Percentiles rank a stretch among this genome's conserved stretches.
Evolutionary conservation across 2,888 invertebrate species (phyloP).

Genomic region (Apoderus coryli): DNA sequence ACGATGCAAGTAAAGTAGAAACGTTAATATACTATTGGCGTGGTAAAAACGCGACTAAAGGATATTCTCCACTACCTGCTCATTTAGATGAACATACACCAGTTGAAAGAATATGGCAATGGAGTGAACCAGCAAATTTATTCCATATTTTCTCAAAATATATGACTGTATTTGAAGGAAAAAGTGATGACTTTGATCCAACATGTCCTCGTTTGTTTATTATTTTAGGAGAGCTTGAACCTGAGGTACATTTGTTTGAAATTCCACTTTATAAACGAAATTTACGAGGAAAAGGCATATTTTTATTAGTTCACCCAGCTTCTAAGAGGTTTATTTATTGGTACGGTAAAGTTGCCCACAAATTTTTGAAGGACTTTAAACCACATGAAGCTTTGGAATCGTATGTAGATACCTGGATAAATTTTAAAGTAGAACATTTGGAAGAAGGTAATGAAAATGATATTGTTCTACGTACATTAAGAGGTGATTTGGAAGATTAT

Average conservation of each 20-base stretch:
- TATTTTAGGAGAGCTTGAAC: slow-evolving; percentile 17
- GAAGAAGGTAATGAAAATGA: slow-evolving; percentile 16
- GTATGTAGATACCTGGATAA: slow-evolving; percentile 12
- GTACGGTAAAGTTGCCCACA: too few relatives aligned
- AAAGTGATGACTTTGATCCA: slow-evolving; percentile 13
- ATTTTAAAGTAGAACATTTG: slow-evolving; percentile 14
- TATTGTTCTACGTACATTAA: slow-evolving; percentile 13
- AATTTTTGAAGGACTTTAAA: slow-evolving; percentile 7
- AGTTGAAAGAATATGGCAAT: slow-evolving; percentile 21
- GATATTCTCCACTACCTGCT: slow-evolving; percentile 20
- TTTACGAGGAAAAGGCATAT: slow-evolving; percentile 20
- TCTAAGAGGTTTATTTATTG: slow-evolving; percentile 16
- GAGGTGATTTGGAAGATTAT: slow-evolving; percentile 9
- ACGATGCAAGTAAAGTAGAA: slow-evolving; percentile 11
- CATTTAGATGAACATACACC: slow-evolving; percentile 18
- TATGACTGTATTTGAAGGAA: slow-evolving; percentile 16
- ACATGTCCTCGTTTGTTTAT: slow-evolving; percentile 17
- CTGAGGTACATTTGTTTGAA: slow-evolving; percentile 21
- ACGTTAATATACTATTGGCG: slow-evolving; percentile 21
- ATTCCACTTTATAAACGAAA: slow-evolving; percentile 16
- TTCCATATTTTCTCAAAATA: slow-evolving; percentile 18
- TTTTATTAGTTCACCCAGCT: slow-evolving; percentile 17
- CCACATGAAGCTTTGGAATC: slow-evolving; percentile 12
- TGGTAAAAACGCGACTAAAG: slow-evolving; percentile 19
- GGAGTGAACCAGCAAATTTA: slow-evolving; percentile 22